A percentile compares a stretch with the other conserved stretches of the same genome.
phyloP scores from a whole-genome alignment of 1,140 invertebrate species.

The Heliothis virescens region DNA sequence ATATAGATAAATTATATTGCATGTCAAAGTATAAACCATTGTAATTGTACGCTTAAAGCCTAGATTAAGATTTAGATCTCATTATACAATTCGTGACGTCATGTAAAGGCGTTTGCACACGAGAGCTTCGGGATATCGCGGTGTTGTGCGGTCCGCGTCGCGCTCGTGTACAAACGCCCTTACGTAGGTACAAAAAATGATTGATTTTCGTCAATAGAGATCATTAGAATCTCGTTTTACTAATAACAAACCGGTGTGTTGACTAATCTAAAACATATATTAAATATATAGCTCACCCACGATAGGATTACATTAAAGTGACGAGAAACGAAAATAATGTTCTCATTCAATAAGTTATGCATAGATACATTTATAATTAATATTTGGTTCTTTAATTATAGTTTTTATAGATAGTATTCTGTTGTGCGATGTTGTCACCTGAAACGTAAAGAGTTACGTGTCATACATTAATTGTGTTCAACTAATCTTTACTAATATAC shows the following conservation, averaged over 20 bases:
- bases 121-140: background rate
- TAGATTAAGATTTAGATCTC: constrained; percentile 48
- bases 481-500: constrained; percentile 21
- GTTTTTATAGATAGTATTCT: constrained; percentile 66
- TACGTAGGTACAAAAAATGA: constrained; percentile 45
- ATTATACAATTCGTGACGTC: constrained; percentile 41
- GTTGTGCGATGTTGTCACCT: constrained; percentile 77
- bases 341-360: constrained; percentile 80
- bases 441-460: constrained; percentile 59
- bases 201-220: constrained; percentile 40
- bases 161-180: constrained; percentile 39
- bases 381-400: constrained; percentile 82
- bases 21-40: constrained; percentile 67
- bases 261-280: constrained; percentile 59
- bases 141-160: background rate
- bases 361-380: constrained; percentile 79
- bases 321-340: constrained; percentile 65
- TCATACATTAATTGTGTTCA: constrained; percentile 22
- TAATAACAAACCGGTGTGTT: constrained; percentile 41
- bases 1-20: constrained; percentile 57
- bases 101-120: constrained; percentile 32
- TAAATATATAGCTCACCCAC: constrained; percentile 70
- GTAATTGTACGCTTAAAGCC: constrained; percentile 59
- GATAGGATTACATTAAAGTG: constrained; percentile 61
- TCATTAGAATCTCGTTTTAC: constrained; percentile 43